Conservation (phyloP, 2,113 vertebrate genomes). For the Struthio camelus region DNA sequence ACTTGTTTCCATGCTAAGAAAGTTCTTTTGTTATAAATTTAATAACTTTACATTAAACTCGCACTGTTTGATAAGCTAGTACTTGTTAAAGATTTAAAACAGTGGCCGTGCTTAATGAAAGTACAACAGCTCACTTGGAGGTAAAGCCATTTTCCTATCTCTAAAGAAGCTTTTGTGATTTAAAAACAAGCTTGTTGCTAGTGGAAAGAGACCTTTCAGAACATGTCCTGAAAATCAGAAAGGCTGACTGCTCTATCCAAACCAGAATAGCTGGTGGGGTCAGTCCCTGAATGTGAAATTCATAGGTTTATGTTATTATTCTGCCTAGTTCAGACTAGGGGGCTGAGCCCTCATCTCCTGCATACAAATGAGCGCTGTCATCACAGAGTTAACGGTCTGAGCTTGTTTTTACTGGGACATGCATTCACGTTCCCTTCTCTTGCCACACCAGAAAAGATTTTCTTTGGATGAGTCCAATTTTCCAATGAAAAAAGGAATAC, state of each 20-base stretch:
- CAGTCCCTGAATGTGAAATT: neutral
- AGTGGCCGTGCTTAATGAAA: neutral
- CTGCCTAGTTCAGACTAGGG: neutral
- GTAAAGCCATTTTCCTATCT: neutral
- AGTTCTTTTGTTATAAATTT: neutral
- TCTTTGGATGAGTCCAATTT: neutral
- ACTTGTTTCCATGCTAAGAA: neutral
- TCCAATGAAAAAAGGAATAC: neutral
- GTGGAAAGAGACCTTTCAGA: neutral
- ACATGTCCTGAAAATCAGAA: neutral
- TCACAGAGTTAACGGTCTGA: neutral
- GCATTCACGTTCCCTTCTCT: neutral
- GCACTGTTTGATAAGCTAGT: neutral
- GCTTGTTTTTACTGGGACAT: neutral
- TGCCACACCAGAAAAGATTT: neutral
- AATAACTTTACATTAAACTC: neutral
- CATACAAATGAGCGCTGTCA: neutral
- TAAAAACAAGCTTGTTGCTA: neutral
- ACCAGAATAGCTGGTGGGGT: neutral
- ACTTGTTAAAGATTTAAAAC: slow-evolving; percentile 26
- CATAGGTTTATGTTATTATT: neutral
- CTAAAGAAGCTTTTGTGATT: neutral
- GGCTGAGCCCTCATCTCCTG: neutral
- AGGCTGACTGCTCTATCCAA: neutral
- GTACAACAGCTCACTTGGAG: neutral